phyloP scores from a whole-genome alignment of 2,888 invertebrate species.

The Chelonus formosanus region DNA sequence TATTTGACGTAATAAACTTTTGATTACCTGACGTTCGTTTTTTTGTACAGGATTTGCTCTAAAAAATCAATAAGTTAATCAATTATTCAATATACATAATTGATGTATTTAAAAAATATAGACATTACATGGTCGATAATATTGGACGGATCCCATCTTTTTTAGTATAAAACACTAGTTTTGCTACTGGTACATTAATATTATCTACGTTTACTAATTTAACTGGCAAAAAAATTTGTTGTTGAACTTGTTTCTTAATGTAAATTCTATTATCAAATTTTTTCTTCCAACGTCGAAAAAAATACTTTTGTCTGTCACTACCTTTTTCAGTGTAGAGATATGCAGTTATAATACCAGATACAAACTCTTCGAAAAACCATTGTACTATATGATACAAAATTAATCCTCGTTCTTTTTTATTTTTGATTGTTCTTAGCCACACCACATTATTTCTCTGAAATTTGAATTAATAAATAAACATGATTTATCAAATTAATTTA shows the following conservation, averaged over 20 bases:
- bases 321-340: slow-evolving; percentile 6
- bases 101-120: background rate
- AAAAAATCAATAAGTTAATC: background rate
- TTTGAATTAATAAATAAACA: background rate
- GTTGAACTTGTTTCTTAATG: background rate
- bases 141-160: slow-evolving; percentile 20
- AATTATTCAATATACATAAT: background rate
- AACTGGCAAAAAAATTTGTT: background rate
- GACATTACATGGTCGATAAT: background rate
- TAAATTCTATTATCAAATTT: no score
- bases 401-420: background rate
- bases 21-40: background rate
- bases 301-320: slow-evolving; percentile 4
- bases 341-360: slow-evolving; percentile 3
- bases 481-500: no score
- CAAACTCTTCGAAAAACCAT: slow-evolving; percentile 15
- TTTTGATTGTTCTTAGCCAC: slow-evolving; percentile 6
- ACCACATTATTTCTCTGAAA: background rate
- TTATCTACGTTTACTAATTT: background rate
- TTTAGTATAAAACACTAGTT: slow-evolving; percentile 5
- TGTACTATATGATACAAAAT: background rate
- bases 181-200: slow-evolving; percentile 1
- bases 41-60: background rate
- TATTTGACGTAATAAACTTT: background rate
- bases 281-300: slow-evolving; percentile 7